Percentiles rank a stretch among this genome's conserved stretches.
Evolutionary conservation across 2,797 vertebrate genomes (phyloP).

Genomic region (Pyrocephalus nanus): DNA sequence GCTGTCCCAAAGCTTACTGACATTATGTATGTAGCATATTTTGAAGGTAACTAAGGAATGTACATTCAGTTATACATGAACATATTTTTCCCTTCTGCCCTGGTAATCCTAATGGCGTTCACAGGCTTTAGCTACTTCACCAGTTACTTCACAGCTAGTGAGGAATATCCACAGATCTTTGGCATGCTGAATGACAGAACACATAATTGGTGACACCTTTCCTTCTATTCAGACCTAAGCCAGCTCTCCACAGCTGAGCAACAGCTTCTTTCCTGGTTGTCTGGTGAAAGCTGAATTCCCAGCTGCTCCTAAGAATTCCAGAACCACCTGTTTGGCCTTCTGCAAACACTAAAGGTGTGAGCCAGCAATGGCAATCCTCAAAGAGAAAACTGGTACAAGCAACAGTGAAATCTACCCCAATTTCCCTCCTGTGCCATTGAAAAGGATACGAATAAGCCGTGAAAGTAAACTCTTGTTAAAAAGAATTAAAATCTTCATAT

Average conservation of each 20-base stretch:
- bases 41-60: background rate
- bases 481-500: background rate
- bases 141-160: background rate
- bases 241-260: background rate
- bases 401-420: background rate
- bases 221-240: background rate
- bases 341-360: background rate
- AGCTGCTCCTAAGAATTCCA: background rate
- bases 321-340: background rate
- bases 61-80: background rate
- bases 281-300: background rate
- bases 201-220: background rate
- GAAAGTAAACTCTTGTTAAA: background rate
- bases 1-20: background rate
- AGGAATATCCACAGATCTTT: background rate
- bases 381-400: background rate
- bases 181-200: background rate
- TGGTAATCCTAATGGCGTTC: background rate
- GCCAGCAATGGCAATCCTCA: background rate
- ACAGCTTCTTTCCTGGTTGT: background rate
- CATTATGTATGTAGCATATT: fast-evolving
- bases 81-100: background rate
- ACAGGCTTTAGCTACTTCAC: background rate
- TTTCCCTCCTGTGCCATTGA: background rate
- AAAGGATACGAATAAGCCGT: background rate